Percentiles rank a stretch among this genome's conserved stretches.
phyloP scores from a whole-genome alignment of 2,113 vertebrate species.

The Lepisosteus osseus region DNA sequence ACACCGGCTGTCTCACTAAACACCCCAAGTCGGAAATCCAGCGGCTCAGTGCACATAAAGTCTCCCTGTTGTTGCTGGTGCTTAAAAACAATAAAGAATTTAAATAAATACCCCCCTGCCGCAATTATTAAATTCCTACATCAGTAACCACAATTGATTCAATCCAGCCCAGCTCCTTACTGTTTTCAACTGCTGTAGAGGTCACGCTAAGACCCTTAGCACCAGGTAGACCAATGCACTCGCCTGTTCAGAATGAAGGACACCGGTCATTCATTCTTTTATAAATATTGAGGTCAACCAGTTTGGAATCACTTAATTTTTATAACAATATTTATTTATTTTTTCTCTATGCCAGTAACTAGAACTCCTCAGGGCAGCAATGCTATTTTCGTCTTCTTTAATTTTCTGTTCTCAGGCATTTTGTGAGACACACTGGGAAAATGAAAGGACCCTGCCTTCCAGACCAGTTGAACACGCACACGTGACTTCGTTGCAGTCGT shows the following conservation, averaged over 20 bases:
- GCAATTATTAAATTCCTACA: slow-evolving; percentile 31
- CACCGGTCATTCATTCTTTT: background rate
- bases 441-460: slow-evolving; percentile 18
- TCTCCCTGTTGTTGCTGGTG: slow-evolving; percentile 42
- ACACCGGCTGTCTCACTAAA: slow-evolving; percentile 56
- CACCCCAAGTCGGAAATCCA: slow-evolving; percentile 57
- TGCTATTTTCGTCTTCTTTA: too few relatives aligned
- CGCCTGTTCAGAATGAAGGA: slow-evolving; percentile 38
- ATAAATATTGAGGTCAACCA: background rate
- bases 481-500: slow-evolving; percentile 22
- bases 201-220: slow-evolving; percentile 57
- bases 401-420: slow-evolving; percentile 19
- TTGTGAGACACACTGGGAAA: background rate
- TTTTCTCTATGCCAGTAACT: too few relatives aligned
- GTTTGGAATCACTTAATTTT: too few relatives aligned
- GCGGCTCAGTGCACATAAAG: slow-evolving; percentile 67
- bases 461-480: slow-evolving; percentile 11
- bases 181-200: slow-evolving; percentile 75
- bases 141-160: slow-evolving; percentile 43
- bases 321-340: background rate
- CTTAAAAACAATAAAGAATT: slow-evolving; percentile 35
- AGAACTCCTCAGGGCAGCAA: too few relatives aligned
- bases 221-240: slow-evolving; percentile 20
- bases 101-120: slow-evolving; percentile 26
- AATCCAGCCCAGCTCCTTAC: slow-evolving; percentile 40